phyloP scores from a whole-genome alignment of 2,888 invertebrate genomes.

The Acanthosoma haemorrhoidale region DNA sequence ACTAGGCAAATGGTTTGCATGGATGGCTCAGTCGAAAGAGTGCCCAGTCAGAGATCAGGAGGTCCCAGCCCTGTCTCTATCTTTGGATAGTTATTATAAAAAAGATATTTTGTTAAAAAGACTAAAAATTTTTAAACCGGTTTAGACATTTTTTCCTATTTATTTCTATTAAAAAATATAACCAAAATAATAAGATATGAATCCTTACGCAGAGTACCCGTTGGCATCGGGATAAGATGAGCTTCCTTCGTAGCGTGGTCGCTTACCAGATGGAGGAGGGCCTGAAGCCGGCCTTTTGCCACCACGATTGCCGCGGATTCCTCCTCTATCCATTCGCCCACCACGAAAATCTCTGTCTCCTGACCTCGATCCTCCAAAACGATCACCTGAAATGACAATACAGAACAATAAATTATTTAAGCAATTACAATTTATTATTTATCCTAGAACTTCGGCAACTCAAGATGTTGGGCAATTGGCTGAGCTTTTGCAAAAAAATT shows the following conservation, averaged over 20 bases:
- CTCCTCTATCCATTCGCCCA: slow-evolving; percentile 5
- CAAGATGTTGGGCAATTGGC: too few species aligned
- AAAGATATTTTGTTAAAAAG: not conserved
- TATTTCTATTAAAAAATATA: not conserved
- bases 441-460: too few species aligned
- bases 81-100: too few species aligned
- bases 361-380: not conserved
- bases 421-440: not conserved
- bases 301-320: slow-evolving; percentile 4
- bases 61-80: too few species aligned
- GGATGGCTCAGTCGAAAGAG: too few species aligned
- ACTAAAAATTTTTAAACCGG: not conserved
- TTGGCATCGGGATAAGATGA: slow-evolving; percentile 22
- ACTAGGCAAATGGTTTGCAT: too few species aligned
- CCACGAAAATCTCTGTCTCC: not conserved
- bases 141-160: not conserved
- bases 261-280: slow-evolving; percentile 12
- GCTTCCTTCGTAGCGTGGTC: slow-evolving; percentile 18
- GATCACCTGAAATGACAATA: too few species aligned
- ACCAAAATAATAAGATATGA: not conserved
- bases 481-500: too few species aligned
- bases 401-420: too few species aligned
- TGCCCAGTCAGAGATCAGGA: too few species aligned
- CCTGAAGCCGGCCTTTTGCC: slow-evolving; percentile 14
- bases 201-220: slow-evolving; percentile 21